Base-by-base conservation (phyloP, 2,888 invertebrate species). In the Agriopis aurantiaria region DNA sequence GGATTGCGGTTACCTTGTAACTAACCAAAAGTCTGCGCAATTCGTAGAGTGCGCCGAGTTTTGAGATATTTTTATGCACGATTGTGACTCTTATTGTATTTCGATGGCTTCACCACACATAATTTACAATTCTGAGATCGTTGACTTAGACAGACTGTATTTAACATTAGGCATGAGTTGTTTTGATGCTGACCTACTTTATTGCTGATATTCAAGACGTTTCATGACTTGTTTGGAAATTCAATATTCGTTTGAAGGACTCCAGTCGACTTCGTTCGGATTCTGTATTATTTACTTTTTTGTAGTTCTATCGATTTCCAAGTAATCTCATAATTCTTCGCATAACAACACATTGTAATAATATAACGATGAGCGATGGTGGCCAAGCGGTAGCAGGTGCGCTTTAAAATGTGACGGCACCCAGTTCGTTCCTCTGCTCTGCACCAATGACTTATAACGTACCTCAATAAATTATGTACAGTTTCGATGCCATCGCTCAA, bases 121-220 rank as follows among this genome's bases (percentile, higher is more conserved):
- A 23, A 55, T 55, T 55, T 55, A 55, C 41, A 12, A 55, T 55
- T 55, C 55, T 41, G n/a, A n/a, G n/a, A n/a, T n/a, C n/a, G 41
- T 41, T 55, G 12, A 12, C 41, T 40, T 41, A 55, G n/a, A 55
- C 41, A 55, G 55, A 55, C n/a, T 55, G 40, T 55, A 40, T 41
- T 55, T n/a, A 40, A 55, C 12, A n/a, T 43, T 45, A 17, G 51
- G 52, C 64, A 41, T 55, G 55, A 40, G 65, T 55, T 70, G 70
- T 68, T 49, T 53, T 62, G 59, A 53, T 17, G 56, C 55, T 66
- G 62, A 63, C 55, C 69, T 60, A 60, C 45, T 69, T 69, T 59
- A 3, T 33, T 33, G 33, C 46, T 41, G 48, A 43, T 11, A 51
- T 62, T 62, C 49, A 53, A 62, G 51, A 53, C n/a, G 57, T 49